These are phyloP conservation scores for Oreochromis tanganicae DNA, from an alignment of 2,113 vertebrate genomes.

Conservation along the genomic window DNA sequence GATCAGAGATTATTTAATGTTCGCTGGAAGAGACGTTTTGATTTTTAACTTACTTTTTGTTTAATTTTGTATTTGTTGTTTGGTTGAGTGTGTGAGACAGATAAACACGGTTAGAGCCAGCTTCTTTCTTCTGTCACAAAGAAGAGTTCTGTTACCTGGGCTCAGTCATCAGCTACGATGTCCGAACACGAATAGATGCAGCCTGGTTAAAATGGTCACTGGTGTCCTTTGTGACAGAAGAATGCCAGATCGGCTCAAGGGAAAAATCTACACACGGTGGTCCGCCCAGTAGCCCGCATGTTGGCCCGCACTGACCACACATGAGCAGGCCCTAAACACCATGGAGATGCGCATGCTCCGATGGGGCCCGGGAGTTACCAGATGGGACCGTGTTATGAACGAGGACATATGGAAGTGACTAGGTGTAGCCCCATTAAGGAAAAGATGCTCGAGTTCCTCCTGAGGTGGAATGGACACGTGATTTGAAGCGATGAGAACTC, in stretches of 20 bases:
- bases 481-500: too few species aligned
- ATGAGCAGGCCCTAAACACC: too few species aligned
- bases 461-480: too few species aligned
- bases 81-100: not conserved
- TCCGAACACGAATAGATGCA: fast-evolving
- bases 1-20: not conserved
- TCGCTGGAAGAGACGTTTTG: not conserved
- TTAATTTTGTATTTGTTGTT: not conserved
- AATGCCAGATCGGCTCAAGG: fast-evolving
- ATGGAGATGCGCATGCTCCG: too few species aligned
- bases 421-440: too few species aligned
- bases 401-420: too few species aligned
- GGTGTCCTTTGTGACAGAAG: not conserved
- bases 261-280: too few species aligned
- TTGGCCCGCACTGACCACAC: not conserved
- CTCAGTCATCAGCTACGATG: fast-evolving
- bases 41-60: not conserved
- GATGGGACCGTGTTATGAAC: too few species aligned
- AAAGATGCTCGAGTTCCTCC: too few species aligned
- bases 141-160: not conserved
- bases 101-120: fast-evolving
- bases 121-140: not conserved
- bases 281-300: not conserved
- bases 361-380: too few species aligned
- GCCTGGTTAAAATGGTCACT: too few species aligned